A percentile compares a stretch with the other conserved stretches of the same genome.
Evolutionary conservation across 2,113 vertebrate genomes (phyloP).

Genomic region (Daubentonia madagascariensis): DNA sequence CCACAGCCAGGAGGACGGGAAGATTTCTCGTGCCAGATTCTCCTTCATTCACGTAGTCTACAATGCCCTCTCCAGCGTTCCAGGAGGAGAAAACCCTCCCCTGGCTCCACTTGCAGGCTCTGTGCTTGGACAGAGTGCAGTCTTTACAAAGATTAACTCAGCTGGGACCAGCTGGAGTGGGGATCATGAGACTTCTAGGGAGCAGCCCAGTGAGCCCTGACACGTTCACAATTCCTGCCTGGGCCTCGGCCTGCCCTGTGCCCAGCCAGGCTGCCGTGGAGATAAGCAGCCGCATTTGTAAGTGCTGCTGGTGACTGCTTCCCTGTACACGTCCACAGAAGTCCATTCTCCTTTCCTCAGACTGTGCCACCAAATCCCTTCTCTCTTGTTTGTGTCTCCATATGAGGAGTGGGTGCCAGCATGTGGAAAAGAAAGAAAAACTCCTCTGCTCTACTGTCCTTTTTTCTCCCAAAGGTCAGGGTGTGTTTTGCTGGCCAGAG

Average conservation of each 20-base stretch:
- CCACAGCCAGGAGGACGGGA: constrained; percentile 44
- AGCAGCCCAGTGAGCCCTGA: not conserved
- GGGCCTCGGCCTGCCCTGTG: not conserved
- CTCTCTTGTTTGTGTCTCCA: not conserved
- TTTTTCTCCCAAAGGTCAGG: not conserved
- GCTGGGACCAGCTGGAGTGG: not conserved
- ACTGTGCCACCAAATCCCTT: not conserved
- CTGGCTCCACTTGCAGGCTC: not conserved
- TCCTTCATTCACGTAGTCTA: not conserved
- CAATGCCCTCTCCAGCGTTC: constrained; percentile 5
- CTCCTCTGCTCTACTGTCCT: not conserved
- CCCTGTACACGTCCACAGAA: not conserved
- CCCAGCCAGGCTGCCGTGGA: not conserved
- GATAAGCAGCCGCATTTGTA: not conserved
- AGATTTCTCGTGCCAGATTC: constrained; percentile 40
- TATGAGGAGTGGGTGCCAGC: too few species aligned
- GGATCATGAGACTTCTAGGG: not conserved
- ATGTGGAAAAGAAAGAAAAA: not conserved
- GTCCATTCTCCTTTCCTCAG: not conserved
- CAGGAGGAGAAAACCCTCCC: not conserved
- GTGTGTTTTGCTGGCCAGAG: not conserved
- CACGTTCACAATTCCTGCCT: not conserved
- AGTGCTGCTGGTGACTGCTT: not conserved
- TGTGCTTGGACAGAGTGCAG: not conserved
- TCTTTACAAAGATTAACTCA: not conserved